Percentiles rank a stretch among this genome's conserved stretches.
Evolutionary conservation across 2,113 vertebrate genomes (phyloP).

Genomic region (Clarias gariepinus): DNA sequence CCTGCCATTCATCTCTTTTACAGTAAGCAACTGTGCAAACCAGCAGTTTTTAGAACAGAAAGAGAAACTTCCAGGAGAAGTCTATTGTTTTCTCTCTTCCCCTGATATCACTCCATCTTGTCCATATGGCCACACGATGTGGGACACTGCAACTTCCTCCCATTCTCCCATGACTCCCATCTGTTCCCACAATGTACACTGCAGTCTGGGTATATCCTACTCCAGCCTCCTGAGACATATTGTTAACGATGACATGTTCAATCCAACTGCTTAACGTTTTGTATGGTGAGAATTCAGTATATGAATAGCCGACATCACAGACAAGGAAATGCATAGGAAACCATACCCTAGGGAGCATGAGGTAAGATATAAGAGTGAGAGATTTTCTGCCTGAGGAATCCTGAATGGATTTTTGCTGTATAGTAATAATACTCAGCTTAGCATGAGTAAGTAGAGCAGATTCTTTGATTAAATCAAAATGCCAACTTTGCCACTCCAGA

Average conservation of each 20-base stretch:
- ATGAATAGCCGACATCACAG: constrained; percentile 34
- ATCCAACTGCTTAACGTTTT: constrained; percentile 30
- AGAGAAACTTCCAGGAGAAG: constrained; percentile 8
- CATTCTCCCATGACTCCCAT: constrained; percentile 57
- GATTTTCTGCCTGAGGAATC: neutral
- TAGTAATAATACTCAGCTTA: neutral
- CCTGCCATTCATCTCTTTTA: neutral
- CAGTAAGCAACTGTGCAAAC: neutral
- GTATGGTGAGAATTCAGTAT: constrained; percentile 6
- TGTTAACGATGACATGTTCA: constrained; percentile 49
- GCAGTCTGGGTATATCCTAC: constrained; percentile 37
- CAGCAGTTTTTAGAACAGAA: constrained; percentile 9
- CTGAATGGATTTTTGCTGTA: neutral
- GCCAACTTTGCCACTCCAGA: neutral
- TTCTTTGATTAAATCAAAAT: neutral
- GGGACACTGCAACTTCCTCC: constrained; percentile 61
- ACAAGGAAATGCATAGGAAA: constrained; percentile 19
- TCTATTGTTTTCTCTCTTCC: constrained; percentile 29
- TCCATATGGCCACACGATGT: constrained; percentile 50
- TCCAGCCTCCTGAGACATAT: constrained; percentile 44
- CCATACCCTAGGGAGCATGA: neutral
- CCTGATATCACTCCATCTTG: constrained; percentile 23
- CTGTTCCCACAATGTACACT: constrained; percentile 58
- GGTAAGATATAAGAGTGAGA: neutral
- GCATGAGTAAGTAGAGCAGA: neutral